Evolutionary conservation across 2,888 invertebrate genomes (phyloP), one percentile per base, ranked within the genome.

Genomic region (Lottia scabra): DNA sequence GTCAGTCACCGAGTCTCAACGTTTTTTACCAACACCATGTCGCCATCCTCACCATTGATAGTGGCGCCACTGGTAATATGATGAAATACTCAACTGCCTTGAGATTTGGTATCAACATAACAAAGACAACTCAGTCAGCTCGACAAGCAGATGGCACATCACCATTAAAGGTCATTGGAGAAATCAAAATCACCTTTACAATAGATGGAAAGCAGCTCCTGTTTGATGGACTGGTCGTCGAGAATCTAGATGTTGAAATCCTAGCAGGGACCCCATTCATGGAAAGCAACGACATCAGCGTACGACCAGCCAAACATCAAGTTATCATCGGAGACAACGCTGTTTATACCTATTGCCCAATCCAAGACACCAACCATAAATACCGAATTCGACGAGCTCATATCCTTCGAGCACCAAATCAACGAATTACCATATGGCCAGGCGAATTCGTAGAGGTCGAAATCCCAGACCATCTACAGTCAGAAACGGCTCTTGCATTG

Each of bases 211-310:
- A 8, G 12, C 30, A 6, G 3, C 44, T 73, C 13, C 19, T 30
- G 6, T 66, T 77, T 2, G 75, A 77, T 2, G 78, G 56, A 13
- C 68, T 76, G 15, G 79, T 77, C 4, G 77, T 79, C 2, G 70
- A 75, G 16, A 48, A 77, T 63, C 38, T 77, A 5, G 78, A 78
- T 68, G 71, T 69, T 12, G 74, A 76, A 26, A 46, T 46, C 46
- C 16, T 46, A 46, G 78, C 73, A 23, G 78, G 78, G 1, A 70
- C 67, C 2, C 78, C 78, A 5, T 76, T 75, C 65, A 74, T 79
- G 73, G 70, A 63, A 13, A 43, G 38, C 10, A 79, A 78, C 67
- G 79, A 76, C 44, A 71, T 79, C 15, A 19, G 38, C 8, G 68
- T 79, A 13, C 70, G 73, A 13, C 73, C 76, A 16, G 68, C 70